Evolutionary conservation across 2,888 invertebrate genomes (phyloP).

Genomic region (Cheilosia vulpina): DNA sequence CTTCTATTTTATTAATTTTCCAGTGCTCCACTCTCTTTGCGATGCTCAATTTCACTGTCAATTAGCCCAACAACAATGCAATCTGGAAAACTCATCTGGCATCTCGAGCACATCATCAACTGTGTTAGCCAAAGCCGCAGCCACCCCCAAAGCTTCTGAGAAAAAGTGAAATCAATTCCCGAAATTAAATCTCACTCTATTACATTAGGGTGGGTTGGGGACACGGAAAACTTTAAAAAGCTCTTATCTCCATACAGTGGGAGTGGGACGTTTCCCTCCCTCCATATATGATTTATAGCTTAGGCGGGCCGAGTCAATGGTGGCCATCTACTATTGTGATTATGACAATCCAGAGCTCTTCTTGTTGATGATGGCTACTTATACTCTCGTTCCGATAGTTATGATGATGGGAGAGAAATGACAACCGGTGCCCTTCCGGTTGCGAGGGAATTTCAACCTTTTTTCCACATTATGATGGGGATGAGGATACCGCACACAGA

Average conservation of each 20-base stretch:
- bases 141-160: slow-evolving; percentile 16
- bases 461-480: background rate
- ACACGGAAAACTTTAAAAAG: slow-evolving; percentile 7
- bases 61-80: slow-evolving; percentile 53
- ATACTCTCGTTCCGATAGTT: slow-evolving; percentile 2
- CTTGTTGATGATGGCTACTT: slow-evolving; percentile 24
- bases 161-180: slow-evolving; percentile 66
- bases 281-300: too few relatives aligned
- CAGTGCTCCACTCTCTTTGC: slow-evolving; percentile 36
- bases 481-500: background rate
- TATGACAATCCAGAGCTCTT: slow-evolving; percentile 49
- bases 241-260: background rate
- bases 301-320: slow-evolving; percentile 11
- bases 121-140: slow-evolving; percentile 8
- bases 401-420: slow-evolving; percentile 1
- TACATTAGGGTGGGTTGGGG: slow-evolving; percentile 26
- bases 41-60: slow-evolving; percentile 59
- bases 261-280: slow-evolving; percentile 4
- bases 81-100: slow-evolving; percentile 31
- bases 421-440: slow-evolving; percentile 52
- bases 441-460: slow-evolving; percentile 30
- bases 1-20: slow-evolving; percentile 18
- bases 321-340: slow-evolving; percentile 36
- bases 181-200: slow-evolving; percentile 35
- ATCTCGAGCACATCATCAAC: slow-evolving; percentile 34